Conservation (phyloP, 2,797 vertebrate species). For the Epinephelus malabaricus region DNA sequence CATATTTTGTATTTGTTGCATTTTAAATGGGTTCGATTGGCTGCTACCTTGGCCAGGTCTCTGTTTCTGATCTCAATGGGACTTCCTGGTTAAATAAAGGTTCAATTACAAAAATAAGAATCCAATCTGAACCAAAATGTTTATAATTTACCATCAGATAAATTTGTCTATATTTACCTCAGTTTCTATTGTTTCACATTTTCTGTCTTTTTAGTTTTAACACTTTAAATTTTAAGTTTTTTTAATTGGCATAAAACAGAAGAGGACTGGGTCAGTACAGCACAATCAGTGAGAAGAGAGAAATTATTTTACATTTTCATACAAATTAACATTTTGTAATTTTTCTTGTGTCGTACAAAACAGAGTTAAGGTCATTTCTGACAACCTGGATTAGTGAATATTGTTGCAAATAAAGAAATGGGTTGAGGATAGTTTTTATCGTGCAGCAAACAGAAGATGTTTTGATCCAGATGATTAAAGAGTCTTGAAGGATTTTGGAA, state of each 20-base stretch:
- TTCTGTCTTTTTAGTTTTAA: too few relatives aligned
- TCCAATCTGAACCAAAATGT: neutral
- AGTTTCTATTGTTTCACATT: neutral
- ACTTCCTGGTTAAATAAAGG: too few relatives aligned
- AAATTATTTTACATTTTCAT: neutral
- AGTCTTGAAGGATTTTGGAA: neutral
- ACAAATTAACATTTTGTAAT: neutral
- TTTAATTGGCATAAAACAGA: too few relatives aligned
- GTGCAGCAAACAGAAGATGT: neutral
- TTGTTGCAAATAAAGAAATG: neutral
- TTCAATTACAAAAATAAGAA: too few relatives aligned
- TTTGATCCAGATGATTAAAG: neutral
- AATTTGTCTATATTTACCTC: neutral
- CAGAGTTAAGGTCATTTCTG: neutral
- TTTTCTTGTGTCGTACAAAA: neutral
- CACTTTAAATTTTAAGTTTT: too few relatives aligned
- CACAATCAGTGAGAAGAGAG: too few relatives aligned
- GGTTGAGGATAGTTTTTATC: neutral
- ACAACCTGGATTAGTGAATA: neutral
- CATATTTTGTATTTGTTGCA: too few relatives aligned
- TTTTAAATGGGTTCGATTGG: too few relatives aligned
- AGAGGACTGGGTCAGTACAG: too few relatives aligned
- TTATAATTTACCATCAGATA: neutral
- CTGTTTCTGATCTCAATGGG: too few relatives aligned
- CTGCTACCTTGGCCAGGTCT: too few relatives aligned